Conservation (phyloP, 2,888 invertebrate genomes). For the Trimorus sp. region DNA sequence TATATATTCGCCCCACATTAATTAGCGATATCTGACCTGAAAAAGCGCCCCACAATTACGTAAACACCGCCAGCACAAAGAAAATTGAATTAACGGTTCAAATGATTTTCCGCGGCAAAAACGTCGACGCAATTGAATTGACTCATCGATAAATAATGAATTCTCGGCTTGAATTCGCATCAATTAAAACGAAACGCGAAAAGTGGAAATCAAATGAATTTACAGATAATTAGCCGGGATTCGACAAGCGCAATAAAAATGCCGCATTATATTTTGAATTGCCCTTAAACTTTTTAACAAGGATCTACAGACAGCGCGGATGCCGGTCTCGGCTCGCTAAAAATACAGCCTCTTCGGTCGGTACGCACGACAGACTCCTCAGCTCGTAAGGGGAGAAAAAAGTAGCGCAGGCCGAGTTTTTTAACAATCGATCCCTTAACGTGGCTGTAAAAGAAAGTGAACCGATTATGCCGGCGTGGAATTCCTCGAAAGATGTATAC, state of each 20-base stretch:
- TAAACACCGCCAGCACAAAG: too few species aligned
- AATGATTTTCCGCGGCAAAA: too few species aligned
- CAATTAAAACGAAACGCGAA: neutral
- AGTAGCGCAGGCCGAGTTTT: slow-evolving; percentile 31
- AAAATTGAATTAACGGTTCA: too few species aligned
- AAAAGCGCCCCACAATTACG: too few species aligned
- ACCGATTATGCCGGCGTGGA: slow-evolving; percentile 38
- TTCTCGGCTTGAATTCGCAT: neutral
- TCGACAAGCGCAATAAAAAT: slow-evolving; percentile 15
- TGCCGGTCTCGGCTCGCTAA: neutral
- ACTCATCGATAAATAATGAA: slow-evolving; percentile 9
- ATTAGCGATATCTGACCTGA: neutral
- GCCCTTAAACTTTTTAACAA: slow-evolving; percentile 30
- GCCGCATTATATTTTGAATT: slow-evolving; percentile 17
- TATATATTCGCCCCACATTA: neutral
- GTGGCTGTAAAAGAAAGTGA: slow-evolving; percentile 43
- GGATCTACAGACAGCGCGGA: slow-evolving; percentile 12
- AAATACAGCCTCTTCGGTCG: slow-evolving; percentile 23
- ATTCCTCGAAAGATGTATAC: slow-evolving; percentile 45
- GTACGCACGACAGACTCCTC: slow-evolving; percentile 19
- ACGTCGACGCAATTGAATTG: neutral
- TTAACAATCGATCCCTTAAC: slow-evolving; percentile 46
- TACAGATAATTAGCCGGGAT: slow-evolving; percentile 10
- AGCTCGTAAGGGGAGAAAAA: neutral
- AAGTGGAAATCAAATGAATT: slow-evolving; percentile 7